Evolutionary conservation across 1,140 invertebrate species (phyloP), one percentile per base, ranked within the genome.

Genomic region (Chironomus tepperi): DNA sequence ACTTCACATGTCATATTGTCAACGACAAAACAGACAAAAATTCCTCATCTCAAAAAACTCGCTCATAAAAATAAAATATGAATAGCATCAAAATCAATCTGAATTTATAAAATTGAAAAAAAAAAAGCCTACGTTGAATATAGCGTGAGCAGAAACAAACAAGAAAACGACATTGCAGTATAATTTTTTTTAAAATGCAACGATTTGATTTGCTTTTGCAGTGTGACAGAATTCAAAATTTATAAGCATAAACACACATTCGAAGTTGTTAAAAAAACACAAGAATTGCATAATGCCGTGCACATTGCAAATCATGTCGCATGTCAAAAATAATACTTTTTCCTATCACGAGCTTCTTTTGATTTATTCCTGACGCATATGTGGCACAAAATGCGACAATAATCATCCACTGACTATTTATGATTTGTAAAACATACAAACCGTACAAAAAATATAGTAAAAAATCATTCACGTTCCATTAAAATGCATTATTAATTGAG

Each of bases 401-500:
- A 34, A 34, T 34, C 24, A 34, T 34, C 24, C 24, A 34, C 24
- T 34, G 24, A 34, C 24, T 34, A 34, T 34, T 34, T 34, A 34
- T 34, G 24, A 2, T 34, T 34, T 34, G 24, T 34, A 2, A 34
- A 34, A 34, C 24, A 2, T 34, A 34, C 24, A 34, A n/a, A 34
- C 24, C 24, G 24, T 57, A 57, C 12, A 15, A 10, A 15, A n/a
- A n/a, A n/a, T n/a, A n/a, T n/a, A n/a, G n/a, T n/a, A n/a, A n/a
- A 57, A 57, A 47, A 9, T 47, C 47, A 15, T 15, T 57, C n/a
- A n/a, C n/a, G 12, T 57, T n/a, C n/a, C 47, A 57, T 57, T 57
- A 57, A 57, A 57, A 57, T 57, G 47, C 47, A 57, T 57, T 57
- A n/a, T 57, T 57, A 57, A 57, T 57, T 57, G 47, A 57, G 47